Evolutionary conservation across 2,797 vertebrate species (phyloP), one percentile per base, ranked within the genome.

Genomic region (Kryptolebias ocellatus): DNA sequence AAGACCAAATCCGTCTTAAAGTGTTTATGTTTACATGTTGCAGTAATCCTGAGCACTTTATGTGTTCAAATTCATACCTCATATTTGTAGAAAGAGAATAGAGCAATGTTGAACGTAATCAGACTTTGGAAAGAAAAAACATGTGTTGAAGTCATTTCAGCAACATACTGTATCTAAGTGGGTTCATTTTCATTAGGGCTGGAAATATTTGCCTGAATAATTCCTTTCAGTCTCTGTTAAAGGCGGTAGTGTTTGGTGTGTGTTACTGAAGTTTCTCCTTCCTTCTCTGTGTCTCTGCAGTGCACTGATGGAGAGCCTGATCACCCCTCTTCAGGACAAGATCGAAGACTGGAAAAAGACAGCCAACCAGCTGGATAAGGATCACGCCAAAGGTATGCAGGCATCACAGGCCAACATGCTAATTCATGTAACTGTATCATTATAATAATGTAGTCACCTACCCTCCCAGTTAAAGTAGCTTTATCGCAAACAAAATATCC

Each of bases 261-360:
- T 28, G 2, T 53, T 14, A 70, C 8, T 4, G 5, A n/a, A 39
- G 5, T 7, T 17, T 5, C 4, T 28, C 18, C 9, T 18, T 70
- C 10, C 39, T 37, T 2, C 12, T 59, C 28, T 28, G 56, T 54
- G 52, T 61, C 62, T 59, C 50, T 9, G 9, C 80, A 99, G 98
- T 0, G 96, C 96, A 59, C 90, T 99, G 89, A 95, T 99, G 96
- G 98, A 99, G 88, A 98, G 97, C 83, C 94, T 99, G 80, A 96
- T 99, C 87, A 97, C 92, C 74, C 98, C 98, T 12, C 93, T 98
- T 74, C 97, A 99, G 90, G 98, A 99, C 86, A 95, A 97, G 85
- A 96, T 98, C 28, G 97, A 99, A 86, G 97, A 99, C 90, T 99
- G 98, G 98, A 99, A 99, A 90, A 99, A 98, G 89, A 96, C 96